Evolutionary conservation across 2,113 vertebrate species (phyloP), one percentile per base, ranked within the genome.

Genomic region (Orcinus orca): DNA sequence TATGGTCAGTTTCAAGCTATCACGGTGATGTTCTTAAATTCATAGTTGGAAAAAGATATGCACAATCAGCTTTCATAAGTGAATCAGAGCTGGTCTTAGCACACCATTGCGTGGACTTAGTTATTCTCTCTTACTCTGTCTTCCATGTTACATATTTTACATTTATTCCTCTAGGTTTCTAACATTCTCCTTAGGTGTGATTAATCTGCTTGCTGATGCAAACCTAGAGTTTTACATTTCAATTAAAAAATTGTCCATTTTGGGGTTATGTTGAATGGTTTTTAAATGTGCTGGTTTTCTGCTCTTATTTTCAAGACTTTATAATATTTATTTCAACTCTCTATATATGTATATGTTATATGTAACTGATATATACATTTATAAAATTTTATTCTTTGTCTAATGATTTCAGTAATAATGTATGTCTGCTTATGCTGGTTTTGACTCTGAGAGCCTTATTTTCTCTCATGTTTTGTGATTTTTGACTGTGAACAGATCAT

Each of bases 21-120:
- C 12, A 55, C 1, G 0, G 5, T 26, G 8, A 25, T 29, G 23
- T 65, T 25, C 2, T 4, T 36, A 7, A 87, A 73, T 11, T 18
- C 11, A 77, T 41, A 68, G 13, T 38, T 67, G 36, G 83, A 65
- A 92, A 65, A 50, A 73, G 7, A 53, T 47, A 31, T 55, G 6
- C 15, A 31, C 33, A 23, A 53, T 41, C 38, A 83, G 25, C 53
- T 74, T 31, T 80, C 70, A 25, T 3, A 74, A 41, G 23, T 33
- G 14, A 63, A 36, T 70, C 53, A 60, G 55, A 76, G 33, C 21
- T 76, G 20, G 14, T 67, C 74, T 13, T 14, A 92, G 29, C 21
- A 87, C 44, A 73, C 7, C 36, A 14, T 13, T 55, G 5, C 23
- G 6, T 70, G 38, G 18, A 38, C 50, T 77, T 81, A 38, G 17